These are phyloP conservation scores for Aptenodytes patagonicus DNA, from an alignment of 2,113 vertebrate genomes.

Conservation along the genomic window DNA sequence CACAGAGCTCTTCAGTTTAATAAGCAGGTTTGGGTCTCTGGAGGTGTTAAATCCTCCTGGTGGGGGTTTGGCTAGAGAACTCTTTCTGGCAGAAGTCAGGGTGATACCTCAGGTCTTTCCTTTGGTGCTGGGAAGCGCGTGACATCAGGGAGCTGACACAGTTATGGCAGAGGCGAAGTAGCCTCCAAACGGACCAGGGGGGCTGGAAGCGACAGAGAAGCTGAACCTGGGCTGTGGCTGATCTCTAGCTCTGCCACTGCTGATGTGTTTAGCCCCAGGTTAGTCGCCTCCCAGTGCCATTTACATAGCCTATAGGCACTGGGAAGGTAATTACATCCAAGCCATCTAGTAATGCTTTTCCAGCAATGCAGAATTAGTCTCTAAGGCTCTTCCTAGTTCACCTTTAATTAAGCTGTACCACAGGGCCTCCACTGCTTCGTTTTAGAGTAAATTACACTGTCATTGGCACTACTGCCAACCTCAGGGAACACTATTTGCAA, in stretches of 20 bases:
- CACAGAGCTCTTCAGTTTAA: not conserved
- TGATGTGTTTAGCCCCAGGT: not conserved
- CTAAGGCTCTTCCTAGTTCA: not conserved
- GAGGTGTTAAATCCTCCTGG: not conserved
- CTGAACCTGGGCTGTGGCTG: not conserved
- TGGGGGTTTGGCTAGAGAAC: not conserved
- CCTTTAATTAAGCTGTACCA: not conserved
- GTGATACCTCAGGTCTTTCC: not conserved
- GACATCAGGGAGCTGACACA: not conserved
- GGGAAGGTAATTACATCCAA: not conserved
- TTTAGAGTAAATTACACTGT: not conserved
- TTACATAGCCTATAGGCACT: not conserved
- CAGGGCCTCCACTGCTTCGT: not conserved
- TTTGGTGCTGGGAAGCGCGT: not conserved
- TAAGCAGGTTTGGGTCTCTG: not conserved
- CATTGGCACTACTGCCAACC: fast-evolving
- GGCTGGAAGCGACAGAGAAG: not conserved
- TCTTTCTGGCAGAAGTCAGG: not conserved
- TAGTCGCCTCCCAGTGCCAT: not conserved
- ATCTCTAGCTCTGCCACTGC: not conserved
- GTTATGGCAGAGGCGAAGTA: fast-evolving
- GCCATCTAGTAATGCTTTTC: not conserved
- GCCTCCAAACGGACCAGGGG: fast-evolving
- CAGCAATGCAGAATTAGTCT: not conserved
- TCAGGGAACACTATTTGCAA: not conserved